Base-by-base conservation (phyloP, 2,113 vertebrate genomes). In the Sula dactylatra region DNA sequence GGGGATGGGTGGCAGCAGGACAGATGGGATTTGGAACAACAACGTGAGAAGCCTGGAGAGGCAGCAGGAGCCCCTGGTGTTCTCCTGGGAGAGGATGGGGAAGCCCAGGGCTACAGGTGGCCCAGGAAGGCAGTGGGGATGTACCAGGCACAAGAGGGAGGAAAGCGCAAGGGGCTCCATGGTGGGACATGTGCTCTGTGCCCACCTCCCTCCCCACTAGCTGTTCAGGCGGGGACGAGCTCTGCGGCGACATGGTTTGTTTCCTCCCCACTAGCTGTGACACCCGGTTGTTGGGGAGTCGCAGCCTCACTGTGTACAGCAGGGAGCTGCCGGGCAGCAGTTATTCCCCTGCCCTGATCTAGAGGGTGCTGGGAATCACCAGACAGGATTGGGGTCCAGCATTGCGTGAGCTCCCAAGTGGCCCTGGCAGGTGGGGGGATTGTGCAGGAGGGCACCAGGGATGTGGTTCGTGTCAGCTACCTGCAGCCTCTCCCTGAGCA, bases 361-460 rank as follows among this genome's bases (percentile, higher is more conserved):
- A 13, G 31, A 61, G 47, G 27, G 7, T 74, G 40, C 58, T 22
- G 13, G 21, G 26, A 10, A 4, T 79, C 36, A 66, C 38, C 88
- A 59, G 26, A 7, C 42, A 50, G 70, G n/a, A 20, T 1, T 17
- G 29, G 38, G 45, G 29, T 32, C 34, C 61, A 17, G 55, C n/a
- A 19, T 2, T 66, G 27, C 79, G 56, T 49, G 45, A 66, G 36
- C 24, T 76, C 56, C 40, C 11, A 9, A 4, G 62, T 3, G 7
- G 10, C 56, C 7, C 18, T 79, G 56, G 79, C 56, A 49, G 79
- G 36, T 1, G 9, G 29, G 18, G 52, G 22, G 32, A 7, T 6
- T 0, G 0, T 9, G 19, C 54, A 58, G 49, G 36, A 80, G 44
- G 29, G 14, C 49, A 18, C 7, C 0, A 2, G 49, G 27, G 40